Conservation (phyloP, 37 sponge, comb jelly and placozoan species). For the Oopsacas minuta region DNA sequence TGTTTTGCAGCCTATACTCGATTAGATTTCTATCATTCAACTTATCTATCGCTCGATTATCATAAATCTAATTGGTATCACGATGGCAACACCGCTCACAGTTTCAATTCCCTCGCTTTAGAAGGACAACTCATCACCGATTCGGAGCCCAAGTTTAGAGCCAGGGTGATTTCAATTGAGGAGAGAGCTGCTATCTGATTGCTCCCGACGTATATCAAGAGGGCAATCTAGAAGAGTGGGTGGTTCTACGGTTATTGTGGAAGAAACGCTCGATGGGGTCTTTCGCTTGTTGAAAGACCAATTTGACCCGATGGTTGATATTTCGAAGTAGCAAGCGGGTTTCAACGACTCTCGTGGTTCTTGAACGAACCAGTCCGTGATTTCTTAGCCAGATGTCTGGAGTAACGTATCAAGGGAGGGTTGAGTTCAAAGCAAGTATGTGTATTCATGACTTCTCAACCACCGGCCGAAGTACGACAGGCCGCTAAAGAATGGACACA, state of each 20-base stretch:
- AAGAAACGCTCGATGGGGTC: not conserved
- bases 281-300: not conserved
- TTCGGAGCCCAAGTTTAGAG: not conserved
- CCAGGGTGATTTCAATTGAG: not conserved
- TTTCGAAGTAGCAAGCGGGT: not conserved
- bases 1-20: no score
- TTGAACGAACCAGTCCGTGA: not conserved
- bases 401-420: not conserved
- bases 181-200: not conserved
- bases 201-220: not conserved
- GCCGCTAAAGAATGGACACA: not conserved
- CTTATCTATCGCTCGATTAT: not conserved
- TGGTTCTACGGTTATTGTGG: not conserved
- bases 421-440: not conserved
- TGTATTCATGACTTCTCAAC: not conserved
- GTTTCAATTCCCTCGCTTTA: not conserved
- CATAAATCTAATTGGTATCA: not conserved
- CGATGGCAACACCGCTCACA: not conserved
- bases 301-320: not conserved
- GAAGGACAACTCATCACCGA: not conserved
- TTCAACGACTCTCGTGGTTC: not conserved
- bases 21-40: not conserved
- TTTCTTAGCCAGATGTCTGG: not conserved
- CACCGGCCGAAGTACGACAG: not conserved
- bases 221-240: not conserved